Base-by-base conservation (phyloP, 2,888 invertebrate species). In the Tuberolachnus salignus region DNA sequence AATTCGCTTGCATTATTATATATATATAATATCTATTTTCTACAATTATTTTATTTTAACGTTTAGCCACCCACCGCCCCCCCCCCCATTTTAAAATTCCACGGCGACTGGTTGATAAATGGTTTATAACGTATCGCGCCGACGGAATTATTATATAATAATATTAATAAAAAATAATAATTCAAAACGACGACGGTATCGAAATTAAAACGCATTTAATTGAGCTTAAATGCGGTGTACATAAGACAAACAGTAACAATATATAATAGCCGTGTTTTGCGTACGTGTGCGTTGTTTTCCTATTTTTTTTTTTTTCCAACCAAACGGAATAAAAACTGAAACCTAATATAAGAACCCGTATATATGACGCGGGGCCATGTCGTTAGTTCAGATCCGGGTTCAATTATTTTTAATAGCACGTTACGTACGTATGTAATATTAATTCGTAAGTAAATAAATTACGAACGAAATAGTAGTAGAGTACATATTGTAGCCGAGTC, bases 391-490 rank as follows among this genome's bases (percentile, higher is more conserved):
- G 67, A 78, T 78, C 67, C 78, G 78, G 78, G 78, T 78, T 78
- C 78, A 78, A 78, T 78, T 78, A 75, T 57, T 75, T 69, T 64
- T 78, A 74, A 74, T 74, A 64, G 69, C n/a, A 59, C 69, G 67
- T 59, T 59, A 13, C 34, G 49, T 67, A 6, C 34, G 34, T 34
- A 34, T 14, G 9, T 67, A 51, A 78, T 69, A 67, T 55, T 59
- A 34, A 63, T 55, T 34, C n/a, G 44, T 69, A 61, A 78, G 78
- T 61, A 78, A 78, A 78, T 67, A 73, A 73, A 73, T 72, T 23
- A 71, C 23, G 26, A 19, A 21, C 1, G 11, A 55, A 21, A 10
- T 55, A 34, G 6, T 34, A 34, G 34, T 3, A 3, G 3, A 34
- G 6, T 6, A 34, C 3, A 3, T 4, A 34, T 34, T 4, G 34